These are phyloP conservation scores for Episyrphus balteatus DNA, from an alignment of 1,140 invertebrate genomes.

Conservation along the genomic window DNA sequence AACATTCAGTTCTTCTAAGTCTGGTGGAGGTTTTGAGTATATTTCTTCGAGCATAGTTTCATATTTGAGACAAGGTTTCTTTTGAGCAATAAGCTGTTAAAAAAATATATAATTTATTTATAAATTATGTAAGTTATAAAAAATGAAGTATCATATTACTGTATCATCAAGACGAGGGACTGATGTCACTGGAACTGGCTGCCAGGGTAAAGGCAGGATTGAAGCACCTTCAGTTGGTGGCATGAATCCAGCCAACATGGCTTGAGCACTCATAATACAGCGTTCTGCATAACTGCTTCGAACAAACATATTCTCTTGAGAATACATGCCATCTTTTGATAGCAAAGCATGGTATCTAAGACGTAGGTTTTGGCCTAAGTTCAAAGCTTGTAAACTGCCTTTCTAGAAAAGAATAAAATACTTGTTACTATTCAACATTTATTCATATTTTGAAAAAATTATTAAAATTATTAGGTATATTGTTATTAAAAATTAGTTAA, in stretches of 20 bases:
- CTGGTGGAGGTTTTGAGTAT: conserved; percentile 29
- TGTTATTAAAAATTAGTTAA: not conserved
- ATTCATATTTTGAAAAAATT: not conserved
- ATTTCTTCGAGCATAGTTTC: conserved; percentile 46
- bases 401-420: conserved; percentile 40
- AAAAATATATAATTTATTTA: conserved; percentile 5
- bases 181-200: conserved; percentile 77
- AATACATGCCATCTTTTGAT: conserved; percentile 48
- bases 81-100: conserved; percentile 47
- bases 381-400: conserved; percentile 66
- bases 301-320: conserved; percentile 52
- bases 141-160: conserved; percentile 40
- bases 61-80: conserved; percentile 51
- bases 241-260: conserved; percentile 71
- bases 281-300: conserved; percentile 71
- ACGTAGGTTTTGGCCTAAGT: conserved; percentile 61
- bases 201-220: conserved; percentile 70
- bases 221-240: conserved; percentile 56
- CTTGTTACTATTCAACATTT: not conserved
- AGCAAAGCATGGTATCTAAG: conserved; percentile 55
- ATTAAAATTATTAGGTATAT: not conserved
- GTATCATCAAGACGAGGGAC: conserved; percentile 53
- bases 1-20: conserved; percentile 43
- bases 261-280: conserved; percentile 76
- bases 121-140: not conserved